These are phyloP conservation scores for Mus spicilegus DNA, from an alignment of 2,113 vertebrate genomes.

Conservation along the genomic window DNA sequence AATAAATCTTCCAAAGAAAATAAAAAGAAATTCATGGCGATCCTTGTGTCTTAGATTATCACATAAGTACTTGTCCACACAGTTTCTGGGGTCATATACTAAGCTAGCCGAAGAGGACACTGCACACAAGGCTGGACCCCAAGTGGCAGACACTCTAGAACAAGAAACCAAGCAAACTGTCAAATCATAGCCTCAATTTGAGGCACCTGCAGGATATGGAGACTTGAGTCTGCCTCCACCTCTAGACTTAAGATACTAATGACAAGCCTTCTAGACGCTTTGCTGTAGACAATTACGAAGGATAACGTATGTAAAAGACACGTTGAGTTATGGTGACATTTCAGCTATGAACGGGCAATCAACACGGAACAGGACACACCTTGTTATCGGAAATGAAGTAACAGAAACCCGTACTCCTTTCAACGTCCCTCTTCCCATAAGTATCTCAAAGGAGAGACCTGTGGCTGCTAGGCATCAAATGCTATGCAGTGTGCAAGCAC, in stretches of 20 bases:
- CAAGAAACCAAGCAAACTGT: no score
- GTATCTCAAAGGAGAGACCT: not conserved
- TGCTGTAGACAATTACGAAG: not conserved
- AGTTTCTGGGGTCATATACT: no score
- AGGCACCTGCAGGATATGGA: not conserved
- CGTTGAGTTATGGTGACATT: not conserved
- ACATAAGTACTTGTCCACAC: not conserved
- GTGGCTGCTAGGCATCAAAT: not conserved
- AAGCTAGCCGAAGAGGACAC: rapidly evolving
- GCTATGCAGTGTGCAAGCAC: rapidly evolving
- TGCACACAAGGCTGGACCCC: no score
- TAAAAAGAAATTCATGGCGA: not conserved
- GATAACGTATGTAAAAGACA: not conserved
- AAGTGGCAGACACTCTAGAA: not conserved
- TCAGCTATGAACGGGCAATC: not conserved
- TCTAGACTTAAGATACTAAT: not conserved
- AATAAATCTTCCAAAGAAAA: not conserved
- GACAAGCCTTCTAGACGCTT: not conserved
- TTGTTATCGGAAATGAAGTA: not conserved
- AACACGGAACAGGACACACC: not conserved
- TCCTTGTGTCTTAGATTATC: not conserved
- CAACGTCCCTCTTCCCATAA: not conserved
- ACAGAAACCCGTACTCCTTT: not conserved
- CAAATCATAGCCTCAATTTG: rapidly evolving
- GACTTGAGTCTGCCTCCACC: not conserved